Percentiles rank a stretch among this genome's conserved stretches.
Evolutionary conservation across 2,888 invertebrate genomes (phyloP).

Genomic region (Drosophila algonquin): DNA sequence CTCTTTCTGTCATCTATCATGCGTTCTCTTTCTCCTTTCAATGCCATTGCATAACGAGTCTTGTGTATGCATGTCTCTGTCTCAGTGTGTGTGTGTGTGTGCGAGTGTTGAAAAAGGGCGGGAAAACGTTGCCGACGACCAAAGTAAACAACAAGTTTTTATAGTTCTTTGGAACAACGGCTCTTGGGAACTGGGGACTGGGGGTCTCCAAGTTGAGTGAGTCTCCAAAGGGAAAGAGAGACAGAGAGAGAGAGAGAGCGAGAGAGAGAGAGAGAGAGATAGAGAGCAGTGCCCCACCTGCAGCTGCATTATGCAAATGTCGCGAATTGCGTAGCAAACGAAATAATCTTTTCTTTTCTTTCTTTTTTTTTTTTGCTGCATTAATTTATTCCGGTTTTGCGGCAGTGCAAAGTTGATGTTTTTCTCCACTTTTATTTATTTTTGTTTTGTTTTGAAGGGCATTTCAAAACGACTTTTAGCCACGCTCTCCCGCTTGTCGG

Average conservation of each 20-base stretch:
- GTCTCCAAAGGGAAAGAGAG: neutral
- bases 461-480: constrained; percentile 31
- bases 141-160: constrained; percentile 64
- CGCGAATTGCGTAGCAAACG: constrained; percentile 64
- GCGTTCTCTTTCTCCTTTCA: constrained; percentile 37
- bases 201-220: neutral
- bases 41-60: constrained; percentile 68
- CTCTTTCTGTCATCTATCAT: neutral
- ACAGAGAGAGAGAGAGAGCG: neutral
- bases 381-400: constrained; percentile 51
- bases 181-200: constrained; percentile 3
- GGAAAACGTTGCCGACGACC: constrained; percentile 51
- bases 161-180: constrained; percentile 61
- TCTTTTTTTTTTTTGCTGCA: constrained; percentile 27
- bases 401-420: constrained; percentile 45
- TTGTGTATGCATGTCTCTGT: constrained; percentile 39
- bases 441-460: constrained; percentile 54
- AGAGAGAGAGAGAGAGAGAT: neutral
- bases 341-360: constrained; percentile 54
- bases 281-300: constrained; percentile 38
- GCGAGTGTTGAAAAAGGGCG: constrained; percentile 62
- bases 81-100: constrained; percentile 14
- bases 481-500: constrained; percentile 6
- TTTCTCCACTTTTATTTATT: constrained; percentile 6
- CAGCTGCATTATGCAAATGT: constrained; percentile 73